phyloP scores from a whole-genome alignment of 2,888 invertebrate species.

The Tinea trinotella region DNA sequence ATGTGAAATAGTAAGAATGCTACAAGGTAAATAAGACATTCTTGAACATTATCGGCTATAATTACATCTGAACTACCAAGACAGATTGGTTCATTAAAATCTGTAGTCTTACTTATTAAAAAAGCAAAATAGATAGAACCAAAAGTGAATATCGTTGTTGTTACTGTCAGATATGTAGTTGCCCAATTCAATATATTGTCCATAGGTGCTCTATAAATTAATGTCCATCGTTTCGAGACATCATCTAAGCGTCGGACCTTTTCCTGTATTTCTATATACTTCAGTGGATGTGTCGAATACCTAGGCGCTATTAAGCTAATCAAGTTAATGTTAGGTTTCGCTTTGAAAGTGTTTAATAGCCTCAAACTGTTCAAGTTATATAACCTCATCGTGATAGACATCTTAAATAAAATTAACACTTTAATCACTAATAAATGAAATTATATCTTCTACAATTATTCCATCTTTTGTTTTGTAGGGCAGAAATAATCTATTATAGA shows the following conservation, averaged over 20 bases:
- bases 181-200: slow-evolving; percentile 39
- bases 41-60: slow-evolving; percentile 48
- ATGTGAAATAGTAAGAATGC: slow-evolving; percentile 46
- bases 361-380: not conserved
- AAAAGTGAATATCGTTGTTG: slow-evolving; percentile 36
- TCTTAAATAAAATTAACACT: too few relatives aligned
- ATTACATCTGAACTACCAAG: slow-evolving; percentile 44
- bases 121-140: slow-evolving; percentile 42
- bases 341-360: not conserved
- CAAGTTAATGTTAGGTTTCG: not conserved
- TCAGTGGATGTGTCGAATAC: slow-evolving; percentile 30
- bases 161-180: slow-evolving; percentile 43
- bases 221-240: slow-evolving; percentile 44
- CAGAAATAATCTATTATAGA: too few relatives aligned
- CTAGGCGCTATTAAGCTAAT: not conserved
- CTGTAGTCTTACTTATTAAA: slow-evolving; percentile 38
- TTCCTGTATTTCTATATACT: slow-evolving; percentile 47
- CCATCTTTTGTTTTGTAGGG: too few relatives aligned
- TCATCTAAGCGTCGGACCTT: slow-evolving; percentile 48
- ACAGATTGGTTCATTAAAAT: slow-evolving; percentile 41
- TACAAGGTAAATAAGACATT: slow-evolving; percentile 47
- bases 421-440: too few relatives aligned
- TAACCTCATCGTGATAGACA: not conserved
- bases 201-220: slow-evolving; percentile 64
- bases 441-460: too few relatives aligned